A percentile compares a stretch with the other conserved stretches of the same genome.
Evolutionary conservation across 2,888 invertebrate genomes (phyloP).

Genomic region (Didymodactylos carnosus): DNA sequence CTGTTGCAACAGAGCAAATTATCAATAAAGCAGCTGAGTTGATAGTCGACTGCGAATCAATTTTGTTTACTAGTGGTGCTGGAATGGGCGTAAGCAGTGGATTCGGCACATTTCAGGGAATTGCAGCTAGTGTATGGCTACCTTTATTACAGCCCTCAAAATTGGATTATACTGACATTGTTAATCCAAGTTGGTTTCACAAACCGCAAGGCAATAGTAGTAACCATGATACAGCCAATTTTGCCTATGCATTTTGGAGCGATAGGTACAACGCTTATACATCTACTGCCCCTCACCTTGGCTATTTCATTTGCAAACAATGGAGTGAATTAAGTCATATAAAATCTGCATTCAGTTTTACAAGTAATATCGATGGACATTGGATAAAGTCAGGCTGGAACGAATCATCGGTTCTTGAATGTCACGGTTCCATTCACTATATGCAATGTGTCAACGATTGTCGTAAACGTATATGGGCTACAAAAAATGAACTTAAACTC

Average conservation of each 20-base stretch:
- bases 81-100: constrained; percentile 18
- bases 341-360: constrained; percentile 16
- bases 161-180: constrained; percentile 15
- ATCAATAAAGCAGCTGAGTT: neutral
- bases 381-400: constrained; percentile 17
- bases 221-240: constrained; percentile 6
- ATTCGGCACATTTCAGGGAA: constrained; percentile 16
- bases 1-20: neutral
- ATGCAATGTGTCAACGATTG: constrained; percentile 11
- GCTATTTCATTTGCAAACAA: constrained; percentile 15
- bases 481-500: neutral
- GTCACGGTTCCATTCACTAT: constrained; percentile 16
- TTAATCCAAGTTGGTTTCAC: constrained; percentile 16
- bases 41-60: neutral
- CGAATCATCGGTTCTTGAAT: constrained; percentile 14
- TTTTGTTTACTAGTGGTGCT: constrained; percentile 17
- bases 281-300: constrained; percentile 15
- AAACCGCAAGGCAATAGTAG: neutral
- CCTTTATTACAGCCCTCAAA: constrained; percentile 16
- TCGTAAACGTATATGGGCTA: neutral
- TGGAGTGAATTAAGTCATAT: constrained; percentile 14
- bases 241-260: constrained; percentile 18
- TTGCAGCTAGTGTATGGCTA: neutral
- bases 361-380: constrained; percentile 18
- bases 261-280: constrained; percentile 16